Evolutionary conservation across 2,888 invertebrate species (phyloP).

Genomic region (Spatulosminthurus flaviceps): DNA sequence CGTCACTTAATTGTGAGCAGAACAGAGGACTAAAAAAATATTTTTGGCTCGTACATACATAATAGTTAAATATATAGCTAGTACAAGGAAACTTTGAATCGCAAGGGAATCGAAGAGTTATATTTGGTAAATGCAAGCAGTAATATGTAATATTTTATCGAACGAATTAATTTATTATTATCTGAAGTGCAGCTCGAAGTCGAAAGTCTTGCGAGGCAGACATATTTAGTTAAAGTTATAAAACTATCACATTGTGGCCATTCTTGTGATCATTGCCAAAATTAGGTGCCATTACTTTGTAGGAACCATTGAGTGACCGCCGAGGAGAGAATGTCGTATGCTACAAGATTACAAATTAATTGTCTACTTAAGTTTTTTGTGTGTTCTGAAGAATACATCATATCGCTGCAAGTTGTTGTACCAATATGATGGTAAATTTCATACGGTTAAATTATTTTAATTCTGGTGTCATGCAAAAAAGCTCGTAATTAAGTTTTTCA

Average conservation of each 20-base stretch:
- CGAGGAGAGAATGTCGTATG: slow-evolving; percentile 15
- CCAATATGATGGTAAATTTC: too few relatives aligned
- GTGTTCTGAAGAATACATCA: too few relatives aligned
- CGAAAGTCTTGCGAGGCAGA: background rate
- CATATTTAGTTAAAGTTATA: slow-evolving; percentile 7
- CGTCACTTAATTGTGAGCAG: background rate
- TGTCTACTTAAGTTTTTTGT: slow-evolving; percentile 22
- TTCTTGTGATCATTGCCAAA: slow-evolving; percentile 51
- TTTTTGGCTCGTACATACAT: slow-evolving; percentile 8
- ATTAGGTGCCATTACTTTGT: slow-evolving; percentile 51
- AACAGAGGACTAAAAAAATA: slow-evolving; percentile 3
- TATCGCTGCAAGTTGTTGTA: too few relatives aligned
- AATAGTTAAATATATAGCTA: background rate
- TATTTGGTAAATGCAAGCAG: background rate
- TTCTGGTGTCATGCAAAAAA: too few relatives aligned
- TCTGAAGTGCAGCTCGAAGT: background rate
- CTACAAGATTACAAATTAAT: background rate
- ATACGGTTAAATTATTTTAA: too few relatives aligned
- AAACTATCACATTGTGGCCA: slow-evolving; percentile 50
- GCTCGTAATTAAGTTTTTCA: too few relatives aligned
- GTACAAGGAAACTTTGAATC: background rate
- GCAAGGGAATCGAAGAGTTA: background rate
- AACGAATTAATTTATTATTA: too few relatives aligned
- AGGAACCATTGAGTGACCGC: slow-evolving; percentile 25
- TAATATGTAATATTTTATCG: background rate